Evolutionary conservation across 2,888 invertebrate species (phyloP).

Genomic region (Sarcophaga variegata): DNA sequence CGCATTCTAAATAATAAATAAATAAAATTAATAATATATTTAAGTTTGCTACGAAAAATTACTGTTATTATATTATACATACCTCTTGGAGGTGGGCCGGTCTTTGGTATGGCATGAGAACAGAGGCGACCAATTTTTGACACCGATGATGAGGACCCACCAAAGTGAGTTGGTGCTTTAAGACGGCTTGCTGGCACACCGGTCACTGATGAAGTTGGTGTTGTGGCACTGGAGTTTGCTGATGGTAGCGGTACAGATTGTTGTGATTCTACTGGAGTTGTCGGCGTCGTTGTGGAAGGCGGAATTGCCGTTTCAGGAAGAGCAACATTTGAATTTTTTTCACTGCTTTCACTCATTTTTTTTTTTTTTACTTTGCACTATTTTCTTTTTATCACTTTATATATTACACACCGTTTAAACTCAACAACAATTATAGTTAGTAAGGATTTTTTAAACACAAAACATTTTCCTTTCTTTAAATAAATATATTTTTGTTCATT

Average conservation of each 20-base stretch:
- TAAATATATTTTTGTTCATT: constrained; percentile 1
- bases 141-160: constrained; percentile 74
- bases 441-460: background rate
- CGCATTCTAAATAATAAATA: too few species aligned
- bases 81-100: constrained; percentile 79
- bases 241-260: constrained; percentile 36
- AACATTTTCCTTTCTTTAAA: background rate
- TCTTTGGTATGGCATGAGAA: constrained; percentile 76
- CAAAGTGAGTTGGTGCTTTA: constrained; percentile 74
- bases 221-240: constrained; percentile 73
- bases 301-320: background rate
- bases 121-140: constrained; percentile 79
- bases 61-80: constrained; percentile 62
- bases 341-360: constrained; percentile 74
- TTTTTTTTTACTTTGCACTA: constrained; percentile 28
- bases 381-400: constrained; percentile 21
- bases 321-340: constrained; percentile 58
- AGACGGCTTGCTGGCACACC: constrained; percentile 74
- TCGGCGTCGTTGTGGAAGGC: background rate
- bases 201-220: constrained; percentile 75
- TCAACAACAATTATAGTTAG: constrained; percentile 13
- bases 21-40: too few species aligned
- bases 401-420: constrained; percentile 35
- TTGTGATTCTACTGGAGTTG: constrained; percentile 47
- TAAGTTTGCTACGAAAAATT: too few species aligned